Conservation (phyloP, 1,140 invertebrate species). For the Orius insidiosus region DNA sequence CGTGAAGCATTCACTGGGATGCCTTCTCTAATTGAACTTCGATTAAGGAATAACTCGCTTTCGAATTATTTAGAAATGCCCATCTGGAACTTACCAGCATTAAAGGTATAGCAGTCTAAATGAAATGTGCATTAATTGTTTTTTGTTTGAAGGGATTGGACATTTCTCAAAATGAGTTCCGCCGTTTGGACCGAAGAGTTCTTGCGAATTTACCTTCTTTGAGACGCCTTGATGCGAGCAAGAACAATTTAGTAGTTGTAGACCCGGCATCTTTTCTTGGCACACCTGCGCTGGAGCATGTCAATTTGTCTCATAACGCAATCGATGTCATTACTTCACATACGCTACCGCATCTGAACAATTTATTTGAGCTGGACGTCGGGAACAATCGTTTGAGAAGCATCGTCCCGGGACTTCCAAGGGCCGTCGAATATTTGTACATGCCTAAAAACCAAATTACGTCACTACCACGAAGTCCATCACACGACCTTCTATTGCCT, state of each 20-base stretch:
- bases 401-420: conserved; percentile 49
- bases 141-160: too few relatives aligned
- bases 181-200: conserved; percentile 46
- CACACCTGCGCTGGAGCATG: conserved; percentile 51
- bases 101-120: too few relatives aligned
- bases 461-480: conserved; percentile 38
- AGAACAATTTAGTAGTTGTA: conserved; percentile 50
- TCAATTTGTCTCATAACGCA: conserved; percentile 21
- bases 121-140: too few relatives aligned
- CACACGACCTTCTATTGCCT: conserved; percentile 48
- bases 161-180: conserved; percentile 56
- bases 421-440: conserved; percentile 58
- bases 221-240: conserved; percentile 56
- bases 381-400: conserved; percentile 47
- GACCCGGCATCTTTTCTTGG: conserved; percentile 53
- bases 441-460: conserved; percentile 55
- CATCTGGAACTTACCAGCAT: conserved; percentile 60
- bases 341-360: conserved; percentile 51
- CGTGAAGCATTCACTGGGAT: conserved; percentile 58
- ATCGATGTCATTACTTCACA: conserved; percentile 22
- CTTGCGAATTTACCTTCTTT: conserved; percentile 57
- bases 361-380: conserved; percentile 60
- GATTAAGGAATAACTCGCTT: conserved; percentile 60
- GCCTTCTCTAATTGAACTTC: conserved; percentile 60
- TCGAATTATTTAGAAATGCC: conserved; percentile 38